Percentiles rank a stretch among this genome's conserved stretches.
Conservation (phyloP, 2,888 invertebrate genomes). For the Pristionchus mayeri region DNA sequence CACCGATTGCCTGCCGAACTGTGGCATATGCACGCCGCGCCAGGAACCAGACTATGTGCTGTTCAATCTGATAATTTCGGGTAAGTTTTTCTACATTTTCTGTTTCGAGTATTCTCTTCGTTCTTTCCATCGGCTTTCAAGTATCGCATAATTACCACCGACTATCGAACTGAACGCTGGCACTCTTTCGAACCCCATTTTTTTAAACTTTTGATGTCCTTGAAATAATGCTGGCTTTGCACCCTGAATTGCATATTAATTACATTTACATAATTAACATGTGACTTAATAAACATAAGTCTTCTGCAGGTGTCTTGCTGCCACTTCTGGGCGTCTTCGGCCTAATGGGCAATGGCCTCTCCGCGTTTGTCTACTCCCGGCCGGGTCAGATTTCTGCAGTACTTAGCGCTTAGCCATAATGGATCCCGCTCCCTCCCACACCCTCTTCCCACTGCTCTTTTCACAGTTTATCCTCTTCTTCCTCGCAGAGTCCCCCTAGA, state of each 20-base stretch:
- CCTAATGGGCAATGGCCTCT: slow-evolving; percentile 72
- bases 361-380: slow-evolving; percentile 74
- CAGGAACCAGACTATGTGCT: slow-evolving; percentile 51
- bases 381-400: slow-evolving; percentile 67
- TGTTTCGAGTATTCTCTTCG: too few relatives aligned
- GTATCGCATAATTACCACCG: too few relatives aligned
- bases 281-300: too few relatives aligned
- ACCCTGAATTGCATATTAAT: too few relatives aligned
- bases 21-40: slow-evolving; percentile 59
- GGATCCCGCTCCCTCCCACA: background rate
- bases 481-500: background rate
- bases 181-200: background rate
- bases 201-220: too few relatives aligned
- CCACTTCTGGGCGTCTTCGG: slow-evolving; percentile 73
- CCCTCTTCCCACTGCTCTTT: background rate
- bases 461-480: background rate
- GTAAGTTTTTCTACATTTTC: slow-evolving; percentile 63
- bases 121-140: too few relatives aligned
- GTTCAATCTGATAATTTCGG: slow-evolving; percentile 71
- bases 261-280: too few relatives aligned
- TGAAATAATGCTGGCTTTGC: too few relatives aligned
- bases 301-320: slow-evolving; percentile 63
- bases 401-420: too few relatives aligned
- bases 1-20: slow-evolving; percentile 64
- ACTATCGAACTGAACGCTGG: too few relatives aligned